Evolutionary conservation across 1,140 invertebrate species (phyloP), one percentile per base, ranked within the genome.

Genomic region (Drosophila nannoptera): DNA sequence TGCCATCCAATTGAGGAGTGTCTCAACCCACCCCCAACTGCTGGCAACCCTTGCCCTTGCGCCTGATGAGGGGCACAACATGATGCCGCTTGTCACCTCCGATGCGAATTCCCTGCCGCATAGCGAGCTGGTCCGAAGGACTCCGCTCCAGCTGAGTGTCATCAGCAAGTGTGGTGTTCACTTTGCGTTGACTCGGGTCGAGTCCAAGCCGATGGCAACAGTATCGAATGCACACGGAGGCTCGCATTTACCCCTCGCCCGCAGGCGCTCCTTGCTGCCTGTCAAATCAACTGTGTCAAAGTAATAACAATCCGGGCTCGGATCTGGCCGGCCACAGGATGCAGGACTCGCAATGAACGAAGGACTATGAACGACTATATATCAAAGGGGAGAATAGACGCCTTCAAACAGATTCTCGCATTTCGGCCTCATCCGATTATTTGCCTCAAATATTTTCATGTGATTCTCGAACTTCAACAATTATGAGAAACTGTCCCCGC

Each of bases 401-500:
- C n/a, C n/a, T n/a, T n/a, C n/a, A n/a, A n/a, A n/a, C n/a, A 22
- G 22, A 22, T 22, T 3, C 22, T 22, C 22, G 22, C 22, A 2
- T 22, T 22, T 22, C 22, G 1, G 22, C 22, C 22, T 2, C 22
- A 22, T 22, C 22, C 22, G 3, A 22, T 22, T 22, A 22, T 22
- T 22, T 22, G 22, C 22, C 22, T 22, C 22, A 22, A 22, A 22
- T 22, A 22, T 22, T 22, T 22, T 22, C 22, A 22, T 22, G 3
- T 22, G 3, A 22, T 22, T 22, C 22, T 22, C 22, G 22, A 42
- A 29, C 53, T 42, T 56, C 4, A 42, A 31, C 54, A 69, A 64
- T 50, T 69, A 64, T 69, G 60, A 56, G 52, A 69, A 56, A 50
- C 55, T 11, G 35, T 22, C 22, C 3, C 22, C 22, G 22, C 22